A percentile compares a stretch with the other conserved stretches of the same genome.
phyloP scores from a whole-genome alignment of 2,888 invertebrate species.

The Ferdinandea cuprea region DNA sequence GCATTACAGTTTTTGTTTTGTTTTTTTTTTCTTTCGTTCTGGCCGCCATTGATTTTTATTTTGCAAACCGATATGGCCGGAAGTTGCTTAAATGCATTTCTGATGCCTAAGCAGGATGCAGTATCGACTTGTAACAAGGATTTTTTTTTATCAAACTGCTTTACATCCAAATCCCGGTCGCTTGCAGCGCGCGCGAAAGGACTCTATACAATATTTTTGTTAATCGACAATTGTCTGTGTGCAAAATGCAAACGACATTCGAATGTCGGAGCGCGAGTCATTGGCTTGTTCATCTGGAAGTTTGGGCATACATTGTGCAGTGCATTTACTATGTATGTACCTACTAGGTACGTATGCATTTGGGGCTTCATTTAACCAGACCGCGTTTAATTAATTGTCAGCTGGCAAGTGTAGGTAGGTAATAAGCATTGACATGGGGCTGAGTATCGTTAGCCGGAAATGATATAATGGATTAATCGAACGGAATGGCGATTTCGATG shows the following conservation, averaged over 20 bases:
- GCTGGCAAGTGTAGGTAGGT: neutral
- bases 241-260: neutral
- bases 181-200: slow-evolving; percentile 30
- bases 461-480: slow-evolving; percentile 70
- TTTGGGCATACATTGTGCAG: slow-evolving; percentile 55
- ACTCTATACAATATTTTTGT: slow-evolving; percentile 53
- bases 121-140: slow-evolving; percentile 34
- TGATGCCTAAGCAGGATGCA: slow-evolving; percentile 55
- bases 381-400: slow-evolving; percentile 72
- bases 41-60: slow-evolving; percentile 21
- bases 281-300: slow-evolving; percentile 71
- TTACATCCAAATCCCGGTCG: slow-evolving; percentile 38
- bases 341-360: too few species aligned
- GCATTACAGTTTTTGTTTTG: slow-evolving; percentile 42
- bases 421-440: neutral
- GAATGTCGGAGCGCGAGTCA: slow-evolving; percentile 40
- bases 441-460: slow-evolving; percentile 57
- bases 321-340: too few species aligned
- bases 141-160: slow-evolving; percentile 44
- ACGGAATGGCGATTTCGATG: slow-evolving; percentile 69
- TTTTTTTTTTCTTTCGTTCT: neutral
- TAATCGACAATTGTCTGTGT: slow-evolving; percentile 28
- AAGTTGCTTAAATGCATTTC: slow-evolving; percentile 18
- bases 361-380: slow-evolving; percentile 70
- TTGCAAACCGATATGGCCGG: slow-evolving; percentile 5